Percentiles rank a stretch among this genome's conserved stretches.
Conservation (phyloP, 2,797 vertebrate genomes). For the Alectoris magna region DNA sequence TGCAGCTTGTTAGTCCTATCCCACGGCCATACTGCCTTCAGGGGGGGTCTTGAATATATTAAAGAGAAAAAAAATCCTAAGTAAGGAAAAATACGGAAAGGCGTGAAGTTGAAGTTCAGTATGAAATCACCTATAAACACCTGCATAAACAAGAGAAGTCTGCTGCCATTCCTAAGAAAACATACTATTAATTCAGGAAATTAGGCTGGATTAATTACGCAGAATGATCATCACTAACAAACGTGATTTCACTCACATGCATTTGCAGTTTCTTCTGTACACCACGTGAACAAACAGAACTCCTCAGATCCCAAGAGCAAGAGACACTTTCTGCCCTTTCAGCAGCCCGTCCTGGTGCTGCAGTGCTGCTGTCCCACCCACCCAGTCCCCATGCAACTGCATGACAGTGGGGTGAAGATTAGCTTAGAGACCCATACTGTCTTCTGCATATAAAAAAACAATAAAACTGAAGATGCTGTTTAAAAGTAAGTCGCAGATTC, state of each 20-base stretch:
- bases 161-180: not conserved
- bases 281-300: not conserved
- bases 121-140: not conserved
- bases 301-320: not conserved
- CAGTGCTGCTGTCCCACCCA: fast-evolving
- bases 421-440: fast-evolving
- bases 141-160: not conserved
- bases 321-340: not conserved
- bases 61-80: not conserved
- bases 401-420: fast-evolving
- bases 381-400: fast-evolving
- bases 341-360: not conserved
- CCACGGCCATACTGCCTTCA: not conserved
- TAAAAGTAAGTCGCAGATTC: not conserved
- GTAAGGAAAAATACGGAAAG: not conserved
- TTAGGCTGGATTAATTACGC: not conserved
- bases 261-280: not conserved
- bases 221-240: fast-evolving
- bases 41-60: not conserved
- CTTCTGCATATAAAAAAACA: no score
- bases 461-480: fast-evolving
- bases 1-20: not conserved
- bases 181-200: not conserved
- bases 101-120: not conserved
- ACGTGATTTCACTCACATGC: not conserved